Conservation (phyloP, 2,113 vertebrate genomes). For the Balaeniceps rex region DNA sequence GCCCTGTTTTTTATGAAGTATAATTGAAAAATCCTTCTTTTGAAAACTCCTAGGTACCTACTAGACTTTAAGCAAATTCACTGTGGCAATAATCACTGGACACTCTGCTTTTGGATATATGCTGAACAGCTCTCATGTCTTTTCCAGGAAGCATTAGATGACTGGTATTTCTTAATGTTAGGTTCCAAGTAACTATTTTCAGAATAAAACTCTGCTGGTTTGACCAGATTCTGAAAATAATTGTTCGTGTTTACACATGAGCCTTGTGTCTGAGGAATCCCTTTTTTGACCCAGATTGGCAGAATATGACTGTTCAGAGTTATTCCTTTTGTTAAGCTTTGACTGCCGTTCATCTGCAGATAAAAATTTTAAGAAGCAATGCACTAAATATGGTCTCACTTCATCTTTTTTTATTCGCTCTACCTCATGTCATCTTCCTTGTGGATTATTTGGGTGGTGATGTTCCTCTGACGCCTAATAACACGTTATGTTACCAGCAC, state of each 20-base stretch:
- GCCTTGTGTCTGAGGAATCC: fast-evolving
- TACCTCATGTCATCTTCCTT: background rate
- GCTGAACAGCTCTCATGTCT: background rate
- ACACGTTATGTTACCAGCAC: constrained; percentile 67
- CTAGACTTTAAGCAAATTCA: background rate
- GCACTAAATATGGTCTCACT: background rate
- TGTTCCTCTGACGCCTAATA: background rate
- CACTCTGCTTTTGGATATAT: background rate
- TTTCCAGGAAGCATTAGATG: background rate
- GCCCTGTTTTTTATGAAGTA: background rate
- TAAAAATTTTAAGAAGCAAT: background rate
- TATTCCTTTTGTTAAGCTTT: background rate
- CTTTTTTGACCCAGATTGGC: background rate
- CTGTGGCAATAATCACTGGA: background rate
- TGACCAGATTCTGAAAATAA: background rate
- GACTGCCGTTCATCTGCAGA: background rate
- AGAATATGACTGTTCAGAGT: background rate
- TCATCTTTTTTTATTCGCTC: background rate
- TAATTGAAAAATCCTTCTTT: background rate
- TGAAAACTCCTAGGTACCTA: background rate
- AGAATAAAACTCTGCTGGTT: background rate
- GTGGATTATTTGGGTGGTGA: background rate
- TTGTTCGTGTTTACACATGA: background rate
- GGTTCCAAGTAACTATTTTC: background rate
- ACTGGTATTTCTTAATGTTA: background rate